phyloP scores from a whole-genome alignment of 2,797 vertebrate species.

The Megaceryle alcyon region DNA sequence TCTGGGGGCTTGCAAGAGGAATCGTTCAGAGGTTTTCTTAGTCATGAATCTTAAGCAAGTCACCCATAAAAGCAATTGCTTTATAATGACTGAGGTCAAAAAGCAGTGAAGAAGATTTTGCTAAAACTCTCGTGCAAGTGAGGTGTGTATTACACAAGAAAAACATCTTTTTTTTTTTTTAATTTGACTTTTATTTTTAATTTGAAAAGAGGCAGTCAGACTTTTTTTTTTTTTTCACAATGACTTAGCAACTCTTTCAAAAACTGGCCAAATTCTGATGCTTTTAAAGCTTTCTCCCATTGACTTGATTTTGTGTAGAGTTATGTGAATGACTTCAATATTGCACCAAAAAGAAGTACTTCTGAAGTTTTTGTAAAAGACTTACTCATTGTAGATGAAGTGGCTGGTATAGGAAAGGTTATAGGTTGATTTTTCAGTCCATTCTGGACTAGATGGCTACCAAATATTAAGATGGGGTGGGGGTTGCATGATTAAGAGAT shows the following conservation, averaged over 20 bases:
- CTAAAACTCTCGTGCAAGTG: not conserved
- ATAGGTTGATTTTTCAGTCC: not conserved
- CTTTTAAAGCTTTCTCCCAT: not conserved
- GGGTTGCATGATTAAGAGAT: not conserved
- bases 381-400: not conserved
- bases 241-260: not conserved
- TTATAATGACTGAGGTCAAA: not conserved
- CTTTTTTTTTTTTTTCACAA: not conserved
- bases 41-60: not conserved
- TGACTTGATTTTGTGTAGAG: not conserved
- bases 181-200: not conserved
- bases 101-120: not conserved
- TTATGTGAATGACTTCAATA: not conserved
- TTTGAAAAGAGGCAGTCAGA: not conserved
- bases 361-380: not conserved
- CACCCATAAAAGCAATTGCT: not conserved
- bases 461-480: not conserved
- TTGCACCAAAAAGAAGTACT: not conserved
- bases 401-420: not conserved
- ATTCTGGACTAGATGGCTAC: not conserved
- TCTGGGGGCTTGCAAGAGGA: not conserved
- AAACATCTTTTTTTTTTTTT: not conserved
- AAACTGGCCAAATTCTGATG: not conserved
- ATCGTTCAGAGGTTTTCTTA: not conserved
- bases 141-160: not conserved